A percentile compares a stretch with the other conserved stretches of the same genome.
phyloP scores from a whole-genome alignment of 2,113 vertebrate genomes.

The Amphiprion ocellaris region DNA sequence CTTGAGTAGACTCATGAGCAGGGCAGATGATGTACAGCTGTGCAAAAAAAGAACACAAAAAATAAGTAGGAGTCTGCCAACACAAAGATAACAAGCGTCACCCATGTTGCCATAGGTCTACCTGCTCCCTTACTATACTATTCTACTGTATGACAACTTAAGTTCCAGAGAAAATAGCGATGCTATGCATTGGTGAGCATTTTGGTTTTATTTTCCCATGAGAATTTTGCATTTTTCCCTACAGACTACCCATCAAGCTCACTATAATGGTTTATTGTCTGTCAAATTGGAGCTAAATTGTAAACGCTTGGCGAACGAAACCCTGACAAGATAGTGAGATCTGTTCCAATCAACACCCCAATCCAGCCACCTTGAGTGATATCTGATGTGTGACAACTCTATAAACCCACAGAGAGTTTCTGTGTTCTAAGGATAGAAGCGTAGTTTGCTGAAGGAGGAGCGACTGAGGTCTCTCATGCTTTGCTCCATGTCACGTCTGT shows the following conservation, averaged over 20 bases:
- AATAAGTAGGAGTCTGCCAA: neutral
- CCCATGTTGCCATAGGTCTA: neutral
- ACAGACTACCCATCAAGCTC: neutral
- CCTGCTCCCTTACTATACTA: neutral
- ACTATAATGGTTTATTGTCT: constrained; percentile 38
- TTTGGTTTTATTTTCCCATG: constrained; percentile 2
- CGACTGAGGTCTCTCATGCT: constrained; percentile 20
- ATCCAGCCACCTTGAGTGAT: constrained; percentile 46
- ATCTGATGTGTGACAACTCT: constrained; percentile 60
- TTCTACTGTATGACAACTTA: neutral
- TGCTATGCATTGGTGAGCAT: neutral
- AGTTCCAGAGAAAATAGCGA: neutral
- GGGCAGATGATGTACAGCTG: neutral
- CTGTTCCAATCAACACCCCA: constrained; percentile 59
- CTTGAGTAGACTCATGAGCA: neutral
- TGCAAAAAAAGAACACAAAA: neutral
- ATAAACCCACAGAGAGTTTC: constrained; percentile 44
- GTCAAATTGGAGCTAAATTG: constrained; percentile 38
- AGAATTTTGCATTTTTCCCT: constrained; percentile 18
- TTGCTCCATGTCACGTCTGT: constrained; percentile 39
- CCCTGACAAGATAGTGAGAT: constrained; percentile 48
- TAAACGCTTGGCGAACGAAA: constrained; percentile 36
- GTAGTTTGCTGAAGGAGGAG: constrained; percentile 42
- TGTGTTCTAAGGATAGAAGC: constrained; percentile 31
- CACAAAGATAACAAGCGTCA: neutral